phyloP scores from a whole-genome alignment of 1,140 invertebrate genomes.

The Magallana gigas region DNA sequence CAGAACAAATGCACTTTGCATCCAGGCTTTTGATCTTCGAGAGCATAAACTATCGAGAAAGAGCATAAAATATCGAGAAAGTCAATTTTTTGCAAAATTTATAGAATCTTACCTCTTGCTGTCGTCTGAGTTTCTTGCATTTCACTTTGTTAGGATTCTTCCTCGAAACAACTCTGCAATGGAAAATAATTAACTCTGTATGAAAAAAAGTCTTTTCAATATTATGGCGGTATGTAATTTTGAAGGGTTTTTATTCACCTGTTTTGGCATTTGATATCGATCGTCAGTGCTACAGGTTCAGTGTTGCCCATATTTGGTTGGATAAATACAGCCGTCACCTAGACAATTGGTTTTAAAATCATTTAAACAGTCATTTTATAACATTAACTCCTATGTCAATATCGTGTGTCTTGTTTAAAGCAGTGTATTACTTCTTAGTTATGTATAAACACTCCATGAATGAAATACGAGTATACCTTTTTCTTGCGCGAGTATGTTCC shows the following conservation, averaged over 20 bases:
- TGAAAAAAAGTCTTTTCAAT: no score
- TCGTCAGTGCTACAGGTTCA: not conserved
- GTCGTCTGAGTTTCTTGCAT: not conserved
- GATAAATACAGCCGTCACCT: not conserved
- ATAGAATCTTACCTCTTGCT: not conserved
- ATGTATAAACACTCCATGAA: no score
- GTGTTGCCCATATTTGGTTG: not conserved
- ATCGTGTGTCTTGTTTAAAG: not conserved
- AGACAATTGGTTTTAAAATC: not conserved
- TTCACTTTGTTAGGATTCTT: conserved; percentile 18
- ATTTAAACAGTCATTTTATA: not conserved
- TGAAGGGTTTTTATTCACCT: not conserved
- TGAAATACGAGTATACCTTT: not conserved
- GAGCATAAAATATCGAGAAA: not conserved
- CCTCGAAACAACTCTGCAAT: conserved; percentile 1
- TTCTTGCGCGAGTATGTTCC: not conserved
- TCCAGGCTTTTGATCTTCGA: no score
- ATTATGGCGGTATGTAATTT: no score
- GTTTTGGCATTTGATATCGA: not conserved
- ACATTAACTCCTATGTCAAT: not conserved
- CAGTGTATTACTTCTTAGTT: not conserved
- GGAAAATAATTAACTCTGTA: not conserved
- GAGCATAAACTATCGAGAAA: not conserved
- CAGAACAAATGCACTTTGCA: no score
- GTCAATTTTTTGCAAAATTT: not conserved